These are phyloP conservation scores for Aphis craccivora DNA, from an alignment of 1,140 invertebrate species.

Conservation along the genomic window DNA sequence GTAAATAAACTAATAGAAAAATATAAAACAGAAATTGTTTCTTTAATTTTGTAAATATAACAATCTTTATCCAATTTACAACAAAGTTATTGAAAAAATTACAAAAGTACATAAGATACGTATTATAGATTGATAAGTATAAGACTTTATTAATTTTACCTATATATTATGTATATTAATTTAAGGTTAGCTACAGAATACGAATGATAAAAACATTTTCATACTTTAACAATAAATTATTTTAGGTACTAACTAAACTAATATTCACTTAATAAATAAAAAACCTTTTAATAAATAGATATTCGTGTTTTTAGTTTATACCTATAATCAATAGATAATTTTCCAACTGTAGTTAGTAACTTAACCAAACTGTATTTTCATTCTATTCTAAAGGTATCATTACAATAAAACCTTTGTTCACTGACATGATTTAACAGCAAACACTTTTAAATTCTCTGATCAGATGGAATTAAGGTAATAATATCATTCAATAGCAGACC, in stretches of 20 bases:
- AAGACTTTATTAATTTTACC: not conserved
- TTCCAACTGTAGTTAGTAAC: not conserved
- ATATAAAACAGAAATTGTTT: too few species aligned
- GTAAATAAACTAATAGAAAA: too few species aligned
- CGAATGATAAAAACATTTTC: not conserved
- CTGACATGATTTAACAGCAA: not conserved
- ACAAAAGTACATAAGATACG: too few species aligned
- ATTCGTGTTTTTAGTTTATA: not conserved
- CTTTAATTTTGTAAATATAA: too few species aligned
- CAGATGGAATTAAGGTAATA: not conserved
- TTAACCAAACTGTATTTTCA: not conserved
- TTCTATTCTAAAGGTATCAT: not conserved
- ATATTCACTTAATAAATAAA: not conserved
- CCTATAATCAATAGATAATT: not conserved
- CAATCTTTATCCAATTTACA: too few species aligned
- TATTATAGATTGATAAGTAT: too few species aligned
- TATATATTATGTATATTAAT: not conserved
- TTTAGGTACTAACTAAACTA: too few species aligned
- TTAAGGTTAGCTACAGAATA: not conserved
- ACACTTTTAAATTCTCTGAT: not conserved
- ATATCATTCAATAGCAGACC: not conserved
- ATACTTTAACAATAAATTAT: not conserved
- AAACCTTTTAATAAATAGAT: not conserved
- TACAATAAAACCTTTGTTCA: not conserved
- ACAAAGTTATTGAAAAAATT: too few species aligned